Evolutionary conservation across 2,888 invertebrate genomes (phyloP), one percentile per base, ranked within the genome.

Genomic region (Apantesis nais): DNA sequence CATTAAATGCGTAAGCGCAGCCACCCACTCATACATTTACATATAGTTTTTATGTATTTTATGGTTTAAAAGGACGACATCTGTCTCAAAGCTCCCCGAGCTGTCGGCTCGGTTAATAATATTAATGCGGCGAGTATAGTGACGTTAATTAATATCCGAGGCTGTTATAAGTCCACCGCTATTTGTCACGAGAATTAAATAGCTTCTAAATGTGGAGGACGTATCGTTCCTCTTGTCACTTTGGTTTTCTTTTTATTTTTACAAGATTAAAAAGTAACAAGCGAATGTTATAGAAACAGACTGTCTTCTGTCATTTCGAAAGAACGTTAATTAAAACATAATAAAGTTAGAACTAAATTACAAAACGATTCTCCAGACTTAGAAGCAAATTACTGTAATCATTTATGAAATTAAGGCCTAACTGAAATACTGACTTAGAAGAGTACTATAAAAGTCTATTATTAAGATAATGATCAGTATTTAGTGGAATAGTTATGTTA

Each of bases 101-200:
- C 67, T 64, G 71, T 67, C 71, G 63, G 60, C 67, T 70, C 70
- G 55, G 60, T 63, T 68, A 71, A 68, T 71, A 71, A 72, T 69
- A 73, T 72, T 69, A 74, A 77, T 75, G 71, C 65, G 62, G 65
- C 44, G 62, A 69, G 75, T 72, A 69, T 66, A 66, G 68, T 52
- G 68, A 68, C 71, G 64, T 52, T 63, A 60, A 72, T 72, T 65
- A 68, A 72, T 66, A 64, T 68, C 62, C 29, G 41, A 25, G 41
- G 39, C 55, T 58, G 70, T 73, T 62, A 29, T n/a, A 55, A 64
- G 60, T 19, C 55, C 62, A 39, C 62, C 41, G 64, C 68, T 74
- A 72, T 74, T 74, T 67, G 68, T 72, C 72, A 72, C 48, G 12
- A 37, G 31, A 29, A 41, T 52, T 68, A 68, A 71, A 63, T 62